Evolutionary conservation across 2,888 invertebrate genomes (phyloP).

Genomic region (Eristalis pertinax): DNA sequence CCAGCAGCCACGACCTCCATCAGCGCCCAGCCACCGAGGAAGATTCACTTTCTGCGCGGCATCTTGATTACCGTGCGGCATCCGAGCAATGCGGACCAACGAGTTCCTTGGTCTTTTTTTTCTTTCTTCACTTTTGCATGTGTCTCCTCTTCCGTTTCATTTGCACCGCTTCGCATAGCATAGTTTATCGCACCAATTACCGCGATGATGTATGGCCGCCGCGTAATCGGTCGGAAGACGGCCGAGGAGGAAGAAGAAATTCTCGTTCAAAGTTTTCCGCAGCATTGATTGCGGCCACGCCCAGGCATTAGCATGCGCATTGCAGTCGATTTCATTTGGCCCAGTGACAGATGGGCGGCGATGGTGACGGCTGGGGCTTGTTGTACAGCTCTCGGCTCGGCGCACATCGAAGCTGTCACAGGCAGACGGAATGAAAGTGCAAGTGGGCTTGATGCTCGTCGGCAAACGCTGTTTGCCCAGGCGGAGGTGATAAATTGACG

Average conservation of each 20-base stretch:
- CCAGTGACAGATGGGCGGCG: slow-evolving; percentile 53
- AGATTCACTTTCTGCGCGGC: slow-evolving; percentile 53
- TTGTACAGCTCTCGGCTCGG: background rate
- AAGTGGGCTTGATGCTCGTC: slow-evolving; percentile 17
- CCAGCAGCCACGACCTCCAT: background rate
- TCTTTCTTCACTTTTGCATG: background rate
- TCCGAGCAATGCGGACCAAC: slow-evolving; percentile 53
- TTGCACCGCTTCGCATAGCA: background rate
- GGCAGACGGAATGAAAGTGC: slow-evolving; percentile 61
- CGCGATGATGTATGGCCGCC: background rate
- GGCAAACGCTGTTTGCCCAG: background rate
- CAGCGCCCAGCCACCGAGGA: slow-evolving; percentile 11
- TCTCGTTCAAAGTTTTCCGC: slow-evolving; percentile 31
- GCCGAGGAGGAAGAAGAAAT: slow-evolving; percentile 42
- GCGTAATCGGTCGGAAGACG: slow-evolving; percentile 26
- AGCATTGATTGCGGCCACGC: slow-evolving; percentile 25
- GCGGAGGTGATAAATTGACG: slow-evolving; percentile 48
- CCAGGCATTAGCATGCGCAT: slow-evolving; percentile 66
- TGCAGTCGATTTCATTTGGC: slow-evolving; percentile 64
- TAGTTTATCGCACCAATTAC: slow-evolving; percentile 3
- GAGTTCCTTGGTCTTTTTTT: slow-evolving; percentile 46
- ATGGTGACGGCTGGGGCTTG: background rate
- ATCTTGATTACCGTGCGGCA: slow-evolving; percentile 45
- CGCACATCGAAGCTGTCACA: slow-evolving; percentile 40
- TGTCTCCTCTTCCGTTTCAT: slow-evolving; percentile 32